Evolutionary conservation across 2,888 invertebrate genomes (phyloP), one percentile per base, ranked within the genome.

Genomic region (Meloe dianella): DNA sequence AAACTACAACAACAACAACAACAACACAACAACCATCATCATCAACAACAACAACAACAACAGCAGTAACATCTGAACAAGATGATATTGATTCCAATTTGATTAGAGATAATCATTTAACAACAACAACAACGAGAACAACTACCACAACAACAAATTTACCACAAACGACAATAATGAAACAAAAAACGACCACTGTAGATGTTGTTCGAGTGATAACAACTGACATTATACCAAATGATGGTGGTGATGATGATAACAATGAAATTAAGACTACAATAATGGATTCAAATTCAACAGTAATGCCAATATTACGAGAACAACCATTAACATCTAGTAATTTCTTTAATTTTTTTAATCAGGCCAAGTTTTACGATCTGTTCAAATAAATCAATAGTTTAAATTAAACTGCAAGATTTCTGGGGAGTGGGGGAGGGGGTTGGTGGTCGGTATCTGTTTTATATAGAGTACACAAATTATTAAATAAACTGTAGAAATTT

Each of bases 251-350:
- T n/a, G n/a, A 68, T 54, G 58, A 20, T 22, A 20, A 61, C 22
- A 14, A 58, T 1, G 66, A 80, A 47, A 84, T 82, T 1, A 83
- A 85, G 60, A 84, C 83, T 0, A 86, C 86, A 0, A 75, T 84
- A 0, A 85, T 86, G 85, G 86, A 86, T 75, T 85, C 86, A 3
- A 78, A 82, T 8, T 83, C 70, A 76, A 84, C 66, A 65, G 81
- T 59, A 70, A 77, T 58, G 10, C 70, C 75, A 80, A 82, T 61
- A 81, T 81, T 51, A 22, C 20, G 17, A 8, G 1, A 27, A 27
- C 57, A 30, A 57, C 27, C 71, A 71, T 1, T 57, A 54, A 79
- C 79, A 51, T 77, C 79, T 51, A 78, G 79, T 79, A 76, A 73
- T 71, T 73, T 70, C 63, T 66, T 65, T 47, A 65, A 61, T 51